Percentiles rank a stretch among this genome's conserved stretches.
Evolutionary conservation across 1,140 invertebrate genomes (phyloP).

Genomic region (Cydia fagiglandana): DNA sequence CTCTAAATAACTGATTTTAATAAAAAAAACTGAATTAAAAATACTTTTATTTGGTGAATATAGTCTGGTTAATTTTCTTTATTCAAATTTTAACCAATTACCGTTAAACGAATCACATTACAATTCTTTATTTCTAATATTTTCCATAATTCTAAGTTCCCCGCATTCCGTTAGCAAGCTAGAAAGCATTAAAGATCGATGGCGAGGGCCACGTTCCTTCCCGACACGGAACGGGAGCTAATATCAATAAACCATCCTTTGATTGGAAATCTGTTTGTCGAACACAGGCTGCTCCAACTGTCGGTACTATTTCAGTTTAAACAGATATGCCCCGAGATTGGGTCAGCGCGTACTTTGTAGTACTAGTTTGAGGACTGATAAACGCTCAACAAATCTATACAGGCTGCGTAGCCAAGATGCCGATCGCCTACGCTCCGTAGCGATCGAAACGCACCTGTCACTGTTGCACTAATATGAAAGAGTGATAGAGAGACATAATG

Average conservation of each 20-base stretch:
- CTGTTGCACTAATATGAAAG: too few relatives aligned
- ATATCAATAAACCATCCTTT: constrained; percentile 43
- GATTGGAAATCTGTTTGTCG: constrained; percentile 42
- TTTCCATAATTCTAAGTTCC: neutral
- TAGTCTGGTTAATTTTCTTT: too few relatives aligned
- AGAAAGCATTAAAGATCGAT: constrained; percentile 30
- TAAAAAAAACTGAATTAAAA: too few relatives aligned
- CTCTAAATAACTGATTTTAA: too few relatives aligned
- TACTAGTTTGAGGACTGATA: neutral
- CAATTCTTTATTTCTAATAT: neutral
- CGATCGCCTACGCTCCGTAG: too few relatives aligned
- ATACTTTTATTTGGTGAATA: too few relatives aligned
- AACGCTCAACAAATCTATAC: too few relatives aligned
- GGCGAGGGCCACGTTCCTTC: constrained; percentile 36
- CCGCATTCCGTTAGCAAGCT: constrained; percentile 27
- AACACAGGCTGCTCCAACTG: constrained; percentile 41
- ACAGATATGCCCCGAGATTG: neutral
- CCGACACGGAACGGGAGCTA: constrained; percentile 30
- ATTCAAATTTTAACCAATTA: neutral
- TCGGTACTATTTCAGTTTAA: constrained; percentile 2
- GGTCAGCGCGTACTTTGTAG: neutral
- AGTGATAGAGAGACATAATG: too few relatives aligned
- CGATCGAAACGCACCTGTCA: too few relatives aligned
- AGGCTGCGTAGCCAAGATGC: too few relatives aligned
- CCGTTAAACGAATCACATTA: neutral